A percentile compares a stretch with the other conserved stretches of the same genome.
Evolutionary conservation across 30 jellyfish, hydroid and myxozoan species (phyloP).

Genomic region (Mastigias papua): DNA sequence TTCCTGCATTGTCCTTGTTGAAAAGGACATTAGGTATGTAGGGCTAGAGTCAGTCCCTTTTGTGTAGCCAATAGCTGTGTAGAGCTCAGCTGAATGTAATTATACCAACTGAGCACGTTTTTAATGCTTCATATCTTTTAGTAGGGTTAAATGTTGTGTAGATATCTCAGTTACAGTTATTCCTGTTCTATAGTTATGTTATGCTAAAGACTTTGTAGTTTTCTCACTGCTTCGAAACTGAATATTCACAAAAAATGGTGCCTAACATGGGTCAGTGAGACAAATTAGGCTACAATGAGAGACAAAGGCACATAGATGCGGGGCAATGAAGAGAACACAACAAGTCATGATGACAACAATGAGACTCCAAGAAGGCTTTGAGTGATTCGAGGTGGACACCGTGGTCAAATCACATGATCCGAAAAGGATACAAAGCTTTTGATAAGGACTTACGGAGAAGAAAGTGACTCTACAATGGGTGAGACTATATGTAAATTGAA

Average conservation of each 20-base stretch:
- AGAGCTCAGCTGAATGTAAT: not conserved
- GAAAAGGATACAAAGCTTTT: slow-evolving; percentile 8
- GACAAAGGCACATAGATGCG: not conserved
- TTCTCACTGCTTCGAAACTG: not conserved
- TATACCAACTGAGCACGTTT: not conserved
- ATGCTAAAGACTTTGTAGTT: not conserved
- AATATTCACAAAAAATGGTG: slow-evolving; percentile 49
- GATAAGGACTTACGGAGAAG: slow-evolving; percentile 26
- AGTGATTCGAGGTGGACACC: slow-evolving; percentile 21
- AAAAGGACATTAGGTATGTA: not conserved
- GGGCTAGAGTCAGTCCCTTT: slow-evolving; percentile 8
- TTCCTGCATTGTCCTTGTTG: too few species aligned
- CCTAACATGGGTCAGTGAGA: slow-evolving; percentile 24
- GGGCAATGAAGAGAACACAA: slow-evolving; percentile 13
- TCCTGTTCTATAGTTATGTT: not conserved
- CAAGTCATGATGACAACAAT: slow-evolving; percentile 18
- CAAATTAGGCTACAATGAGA: not conserved
- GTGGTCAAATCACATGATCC: slow-evolving; percentile 1
- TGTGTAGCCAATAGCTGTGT: not conserved
- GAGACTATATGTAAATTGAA: slow-evolving; percentile 9
- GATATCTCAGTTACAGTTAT: not conserved
- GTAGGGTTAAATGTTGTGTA: not conserved
- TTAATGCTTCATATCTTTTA: not conserved
- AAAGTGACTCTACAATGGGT: not conserved
- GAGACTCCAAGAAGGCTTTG: slow-evolving; percentile 21